phyloP scores from a whole-genome alignment of 2,113 vertebrate genomes.

The Polypterus senegalus region DNA sequence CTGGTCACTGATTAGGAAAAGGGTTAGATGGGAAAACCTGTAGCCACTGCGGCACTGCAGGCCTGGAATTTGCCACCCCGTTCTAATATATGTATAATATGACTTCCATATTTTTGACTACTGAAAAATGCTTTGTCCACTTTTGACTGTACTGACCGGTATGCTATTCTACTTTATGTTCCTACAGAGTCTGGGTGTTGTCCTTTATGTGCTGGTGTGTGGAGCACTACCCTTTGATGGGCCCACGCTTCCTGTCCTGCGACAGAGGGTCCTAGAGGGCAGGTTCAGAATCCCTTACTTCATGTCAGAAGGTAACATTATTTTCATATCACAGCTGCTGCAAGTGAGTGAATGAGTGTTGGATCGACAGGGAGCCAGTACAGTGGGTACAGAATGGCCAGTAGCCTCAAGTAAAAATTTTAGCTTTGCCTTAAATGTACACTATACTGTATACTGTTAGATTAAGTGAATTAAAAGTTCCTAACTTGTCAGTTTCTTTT shows the following conservation, averaged over 20 bases:
- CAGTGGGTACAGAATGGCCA: not conserved
- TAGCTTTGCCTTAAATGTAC: too few relatives aligned
- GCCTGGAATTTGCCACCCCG: too few relatives aligned
- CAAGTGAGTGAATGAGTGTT: not conserved
- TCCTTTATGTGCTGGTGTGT: conserved; percentile 92
- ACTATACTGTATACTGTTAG: too few relatives aligned
- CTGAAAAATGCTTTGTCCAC: too few relatives aligned
- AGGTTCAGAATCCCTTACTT: conserved; percentile 97
- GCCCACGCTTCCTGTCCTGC: conserved; percentile 82
- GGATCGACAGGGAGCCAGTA: not conserved
- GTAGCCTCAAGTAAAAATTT: not conserved
- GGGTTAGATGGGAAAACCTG: too few relatives aligned
- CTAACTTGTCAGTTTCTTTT: too few relatives aligned
- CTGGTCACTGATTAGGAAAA: too few relatives aligned
- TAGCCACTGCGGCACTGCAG: too few relatives aligned
- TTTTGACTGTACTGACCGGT: too few relatives aligned
- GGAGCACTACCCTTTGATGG: conserved; percentile 92
- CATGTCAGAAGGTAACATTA: conserved; percentile 89
- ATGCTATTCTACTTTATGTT: conserved; percentile 2
- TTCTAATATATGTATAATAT: too few relatives aligned
- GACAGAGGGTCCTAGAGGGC: conserved; percentile 89
- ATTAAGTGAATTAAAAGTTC: too few relatives aligned
- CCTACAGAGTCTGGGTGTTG: conserved; percentile 89
- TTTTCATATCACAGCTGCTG: not conserved
- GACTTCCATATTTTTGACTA: too few relatives aligned